Base-by-base conservation (phyloP, 2,888 invertebrate genomes). In the Spilosoma lubricipeda region DNA sequence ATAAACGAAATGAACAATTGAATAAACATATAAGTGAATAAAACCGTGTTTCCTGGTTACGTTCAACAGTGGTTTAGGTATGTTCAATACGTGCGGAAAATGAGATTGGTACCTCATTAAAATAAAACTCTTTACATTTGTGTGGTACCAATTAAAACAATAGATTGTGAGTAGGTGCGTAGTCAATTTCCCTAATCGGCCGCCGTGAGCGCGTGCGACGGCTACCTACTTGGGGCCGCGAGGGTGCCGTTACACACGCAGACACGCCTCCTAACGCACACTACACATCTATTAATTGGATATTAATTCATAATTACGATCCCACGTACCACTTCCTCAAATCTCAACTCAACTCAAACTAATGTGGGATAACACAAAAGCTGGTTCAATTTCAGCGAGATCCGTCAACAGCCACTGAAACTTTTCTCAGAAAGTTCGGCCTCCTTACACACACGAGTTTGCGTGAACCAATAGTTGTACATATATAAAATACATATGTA, bases 151-250 rank as follows among this genome's bases (percentile, higher is more conserved):
- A 91, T 90, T 90, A 87, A 89, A 88, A 90, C 90, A 90, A 89
- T 90, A 85, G 87, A 86, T 86, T 86, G 84, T 76, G 84, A 87
- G 86, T 87, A 88, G 87, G 84, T 87, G 88, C 85, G 87, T 87
- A 85, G 84, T 88, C 84, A 90, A 92, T 93, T 93, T 93, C 90
- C 93, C 93, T 92, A 92, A 93, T 92, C 90, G 90, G 88, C 86
- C 82, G 82, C 88, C 86, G 85, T 83, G 85, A 81, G 88, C 84
- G 82, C 86, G 86, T 86, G 89, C 88, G 90, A 86, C 86, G 88
- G 85, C 88, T 88, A 89, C 89, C 90, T 90, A 90, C 90, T 89
- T 87, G 94, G 91, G 94, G 95, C 94, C 94, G 90, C 92, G 79
- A 90, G 94, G 95, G 94, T 93, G 93, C 91, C 87, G 87, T 86